Percentiles rank a stretch among this genome's conserved stretches.
Evolutionary conservation across 2,888 invertebrate genomes (phyloP).

Genomic region (Scelioninae gen. 2): DNA sequence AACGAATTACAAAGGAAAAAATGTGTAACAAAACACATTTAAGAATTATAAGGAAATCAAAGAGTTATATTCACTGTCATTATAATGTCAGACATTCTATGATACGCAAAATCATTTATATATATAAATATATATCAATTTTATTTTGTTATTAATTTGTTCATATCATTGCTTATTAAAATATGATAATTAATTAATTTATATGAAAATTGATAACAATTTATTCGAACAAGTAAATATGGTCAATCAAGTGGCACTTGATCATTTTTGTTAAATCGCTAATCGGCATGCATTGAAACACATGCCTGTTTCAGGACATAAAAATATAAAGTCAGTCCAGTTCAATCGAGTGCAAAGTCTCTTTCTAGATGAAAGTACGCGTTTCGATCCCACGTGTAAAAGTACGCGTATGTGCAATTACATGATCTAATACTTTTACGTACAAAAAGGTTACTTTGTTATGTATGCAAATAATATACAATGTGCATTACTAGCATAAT

Average conservation of each 20-base stretch:
- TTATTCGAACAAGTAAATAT: neutral
- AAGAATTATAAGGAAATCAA: too few relatives aligned
- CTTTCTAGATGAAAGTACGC: conserved; percentile 51
- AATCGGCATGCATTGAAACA: conserved; percentile 30
- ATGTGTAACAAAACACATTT: neutral
- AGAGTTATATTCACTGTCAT: too few relatives aligned
- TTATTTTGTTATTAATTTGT: too few relatives aligned
- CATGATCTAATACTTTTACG: conserved; percentile 37
- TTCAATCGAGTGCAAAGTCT: conserved; percentile 51
- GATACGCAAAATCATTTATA: too few relatives aligned
- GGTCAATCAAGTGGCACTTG: conserved; percentile 17
- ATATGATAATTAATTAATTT: too few relatives aligned
- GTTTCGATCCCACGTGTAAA: conserved; percentile 45
- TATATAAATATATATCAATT: too few relatives aligned
- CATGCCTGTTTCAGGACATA: conserved; percentile 42
- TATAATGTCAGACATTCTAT: too few relatives aligned
- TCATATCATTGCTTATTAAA: too few relatives aligned
- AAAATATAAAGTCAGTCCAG: conserved; percentile 44
- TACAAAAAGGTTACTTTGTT: conserved; percentile 23
- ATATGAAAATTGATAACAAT: too few relatives aligned
- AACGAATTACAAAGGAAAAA: conserved; percentile 8
- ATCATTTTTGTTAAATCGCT: conserved; percentile 23
- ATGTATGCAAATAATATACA: conserved; percentile 1
- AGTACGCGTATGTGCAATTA: conserved; percentile 27
- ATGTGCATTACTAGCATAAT: neutral